Percentiles rank a stretch among this genome's conserved stretches.
Conservation (phyloP, 2,888 invertebrate genomes). For the Gastrophysa polygoni region DNA sequence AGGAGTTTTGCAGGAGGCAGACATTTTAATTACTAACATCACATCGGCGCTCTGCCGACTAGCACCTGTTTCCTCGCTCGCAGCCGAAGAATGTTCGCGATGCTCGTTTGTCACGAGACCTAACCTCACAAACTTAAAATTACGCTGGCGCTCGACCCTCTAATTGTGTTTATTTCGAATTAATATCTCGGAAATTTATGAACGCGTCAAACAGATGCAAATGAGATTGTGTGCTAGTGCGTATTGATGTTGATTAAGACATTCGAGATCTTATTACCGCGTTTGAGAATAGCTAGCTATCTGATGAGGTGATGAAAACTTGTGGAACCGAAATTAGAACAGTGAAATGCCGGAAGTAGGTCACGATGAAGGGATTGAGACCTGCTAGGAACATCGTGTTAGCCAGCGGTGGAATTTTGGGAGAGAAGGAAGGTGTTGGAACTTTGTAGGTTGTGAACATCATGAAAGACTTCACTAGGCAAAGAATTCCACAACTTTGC, state of each 20-base stretch:
- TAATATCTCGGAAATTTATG: conserved; percentile 35
- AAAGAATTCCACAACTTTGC: too few species aligned
- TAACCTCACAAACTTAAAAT: conserved; percentile 40
- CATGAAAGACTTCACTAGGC: too few species aligned
- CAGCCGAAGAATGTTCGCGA: conserved; percentile 28
- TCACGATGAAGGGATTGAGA: too few species aligned
- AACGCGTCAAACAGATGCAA: conserved; percentile 15
- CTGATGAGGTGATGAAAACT: too few species aligned
- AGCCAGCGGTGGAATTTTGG: too few species aligned
- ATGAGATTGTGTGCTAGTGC: neutral
- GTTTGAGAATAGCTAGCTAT: too few species aligned
- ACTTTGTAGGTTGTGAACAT: too few species aligned
- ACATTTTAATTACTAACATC: conserved; percentile 57
- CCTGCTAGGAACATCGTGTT: too few species aligned
- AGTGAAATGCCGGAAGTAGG: too few species aligned
- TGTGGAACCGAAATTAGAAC: too few species aligned
- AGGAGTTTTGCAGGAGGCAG: conserved; percentile 50
- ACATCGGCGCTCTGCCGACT: conserved; percentile 41
- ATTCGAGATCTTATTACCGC: too few species aligned
- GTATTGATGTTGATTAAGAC: neutral
- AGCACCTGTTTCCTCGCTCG: conserved; percentile 47
- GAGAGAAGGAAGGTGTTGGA: too few species aligned
- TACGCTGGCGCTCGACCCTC: conserved; percentile 35
- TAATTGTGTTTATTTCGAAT: conserved; percentile 48
- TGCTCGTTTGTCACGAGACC: conserved; percentile 39